Base-by-base conservation (phyloP, 2,113 vertebrate genomes). In the Oncorhynchus gorbuscha region DNA sequence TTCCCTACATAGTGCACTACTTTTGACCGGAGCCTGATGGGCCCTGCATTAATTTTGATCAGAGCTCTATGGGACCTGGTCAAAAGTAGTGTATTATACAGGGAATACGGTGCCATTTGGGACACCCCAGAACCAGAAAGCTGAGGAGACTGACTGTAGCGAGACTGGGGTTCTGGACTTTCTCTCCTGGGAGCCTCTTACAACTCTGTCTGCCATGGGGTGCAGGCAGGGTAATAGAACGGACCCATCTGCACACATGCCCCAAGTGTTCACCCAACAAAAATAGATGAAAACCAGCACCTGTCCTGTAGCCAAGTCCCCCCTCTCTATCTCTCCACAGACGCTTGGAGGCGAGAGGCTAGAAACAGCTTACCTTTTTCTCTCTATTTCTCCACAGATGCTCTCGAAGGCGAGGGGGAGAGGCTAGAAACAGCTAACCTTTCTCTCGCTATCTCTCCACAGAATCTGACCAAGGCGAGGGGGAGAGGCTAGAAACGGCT, bases 181-280 rank as follows among this genome's bases (percentile, higher is more conserved):
- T 61, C 61, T 64, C n/a, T n/a, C 61, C n/a, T 64, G 59, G 59
- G 59, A 22, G 59, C 16, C 59, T 62, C 59, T 62, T 62, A n/a
- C 59, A 62, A 24, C n/a, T 49, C 73, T 18, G 11, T 58, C 11
- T 68, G 35, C 22, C 14, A 62, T 26, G 26, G 7, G 14, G 73
- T 65, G 79, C 68, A 83, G 72, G 69, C 65, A 82, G 81, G 80
- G 83, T 83, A 82, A 89, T 83, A 83, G 69, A 83, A 79, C 68
- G 73, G 84, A 73, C 81, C 87, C 87, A 88, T 87, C 89, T 90
- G 86, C 79, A 81, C 73, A 82, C 86, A 80, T 68, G 73, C 79
- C 78, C 85, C 86, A 76, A 83, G 83, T 84, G 80, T 78, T 87
- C 74, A 48, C 83, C 75, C 76, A 81, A 84, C 87, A 84, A 78